A percentile compares a stretch with the other conserved stretches of the same genome.
phyloP scores from a whole-genome alignment of 1,140 invertebrate species.

The Penaeus indicus region DNA sequence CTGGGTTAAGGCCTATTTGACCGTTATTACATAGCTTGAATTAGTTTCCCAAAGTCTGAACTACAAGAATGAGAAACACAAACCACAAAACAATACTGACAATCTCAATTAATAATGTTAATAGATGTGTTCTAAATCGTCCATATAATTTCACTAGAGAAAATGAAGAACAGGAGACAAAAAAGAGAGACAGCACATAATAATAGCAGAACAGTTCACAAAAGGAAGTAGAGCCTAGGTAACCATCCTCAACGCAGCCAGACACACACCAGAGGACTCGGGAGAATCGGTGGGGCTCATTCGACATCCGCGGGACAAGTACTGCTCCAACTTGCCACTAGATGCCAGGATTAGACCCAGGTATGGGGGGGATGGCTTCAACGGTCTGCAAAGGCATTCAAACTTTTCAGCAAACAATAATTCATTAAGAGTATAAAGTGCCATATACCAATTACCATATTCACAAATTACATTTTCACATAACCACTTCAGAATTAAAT shows the following conservation, averaged over 20 bases:
- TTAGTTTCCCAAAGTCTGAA: no score
- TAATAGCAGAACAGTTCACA: neutral
- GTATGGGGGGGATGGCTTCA: slow-evolving; percentile 95
- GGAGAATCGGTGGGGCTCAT: slow-evolving; percentile 62
- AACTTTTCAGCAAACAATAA: neutral
- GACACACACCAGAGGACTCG: slow-evolving; percentile 57
- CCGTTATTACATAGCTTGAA: neutral
- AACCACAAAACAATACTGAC: neutral
- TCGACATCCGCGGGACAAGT: slow-evolving; percentile 69
- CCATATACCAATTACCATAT: neutral
- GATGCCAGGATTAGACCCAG: slow-evolving; percentile 93
- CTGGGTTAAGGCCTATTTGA: no score
- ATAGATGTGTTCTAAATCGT: neutral
- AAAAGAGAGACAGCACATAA: neutral
- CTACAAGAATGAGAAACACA: neutral
- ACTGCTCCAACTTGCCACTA: slow-evolving; percentile 80
- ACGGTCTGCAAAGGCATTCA: slow-evolving; percentile 79
- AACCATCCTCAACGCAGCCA: neutral
- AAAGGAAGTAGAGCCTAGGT: no score
- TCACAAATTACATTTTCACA: neutral
- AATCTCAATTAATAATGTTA: no score
- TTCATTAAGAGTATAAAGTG: neutral
- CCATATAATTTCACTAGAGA: neutral
- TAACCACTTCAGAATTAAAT: neutral
- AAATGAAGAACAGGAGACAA: neutral